These are phyloP conservation scores for Mustela erminea DNA, from an alignment of 2,797 vertebrate genomes.

Conservation along the genomic window DNA sequence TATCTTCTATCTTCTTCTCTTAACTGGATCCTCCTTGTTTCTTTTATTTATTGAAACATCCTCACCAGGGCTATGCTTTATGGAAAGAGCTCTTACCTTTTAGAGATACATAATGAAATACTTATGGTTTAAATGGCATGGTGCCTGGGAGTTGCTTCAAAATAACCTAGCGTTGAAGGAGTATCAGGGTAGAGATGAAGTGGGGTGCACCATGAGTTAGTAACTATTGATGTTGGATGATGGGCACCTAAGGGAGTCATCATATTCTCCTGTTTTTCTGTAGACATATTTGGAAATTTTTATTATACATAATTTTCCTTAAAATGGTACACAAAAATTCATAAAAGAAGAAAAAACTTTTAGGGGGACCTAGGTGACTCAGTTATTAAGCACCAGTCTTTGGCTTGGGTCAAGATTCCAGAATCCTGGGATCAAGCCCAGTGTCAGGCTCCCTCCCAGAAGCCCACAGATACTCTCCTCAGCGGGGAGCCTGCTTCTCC, in stretches of 20 bases:
- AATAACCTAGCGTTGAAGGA: neutral
- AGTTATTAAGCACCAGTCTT: too few relatives aligned
- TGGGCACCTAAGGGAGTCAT: neutral
- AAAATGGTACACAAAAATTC: neutral
- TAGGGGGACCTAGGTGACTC: too few relatives aligned
- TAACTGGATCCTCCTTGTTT: neutral
- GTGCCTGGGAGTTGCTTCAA: neutral
- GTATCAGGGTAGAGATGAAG: too few relatives aligned
- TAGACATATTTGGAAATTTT: neutral
- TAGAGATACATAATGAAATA: neutral
- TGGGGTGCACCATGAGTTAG: accelerated
- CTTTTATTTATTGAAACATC: neutral
- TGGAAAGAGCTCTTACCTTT: neutral
- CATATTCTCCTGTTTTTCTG: neutral
- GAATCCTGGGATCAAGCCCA: too few relatives aligned
- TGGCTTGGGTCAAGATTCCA: too few relatives aligned
- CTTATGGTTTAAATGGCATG: neutral
- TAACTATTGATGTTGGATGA: neutral
- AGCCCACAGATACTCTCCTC: too few relatives aligned
- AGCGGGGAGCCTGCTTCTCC: too few relatives aligned
- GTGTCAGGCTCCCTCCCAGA: too few relatives aligned
- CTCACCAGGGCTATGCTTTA: neutral
- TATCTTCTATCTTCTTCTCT: neutral
- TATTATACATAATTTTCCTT: neutral
- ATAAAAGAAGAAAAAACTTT: neutral